phyloP scores from a whole-genome alignment of 1,140 invertebrate genomes.

The Drosophila parabipectinata region DNA sequence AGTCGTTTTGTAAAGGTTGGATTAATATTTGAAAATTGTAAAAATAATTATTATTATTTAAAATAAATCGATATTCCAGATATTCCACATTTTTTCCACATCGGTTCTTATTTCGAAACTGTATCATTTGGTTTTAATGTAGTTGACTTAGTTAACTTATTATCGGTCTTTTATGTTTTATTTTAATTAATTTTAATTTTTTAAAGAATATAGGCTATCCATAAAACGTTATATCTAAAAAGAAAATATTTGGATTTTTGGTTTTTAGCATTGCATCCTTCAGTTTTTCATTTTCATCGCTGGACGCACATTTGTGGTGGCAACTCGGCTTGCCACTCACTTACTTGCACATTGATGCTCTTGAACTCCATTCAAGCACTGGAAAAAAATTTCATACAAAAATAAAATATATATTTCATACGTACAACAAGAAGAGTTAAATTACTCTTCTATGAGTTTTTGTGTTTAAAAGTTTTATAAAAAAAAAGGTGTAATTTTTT shows the following conservation, averaged over 20 bases:
- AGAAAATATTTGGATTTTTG: not conserved
- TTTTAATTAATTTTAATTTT: not conserved
- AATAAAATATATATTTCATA: not conserved
- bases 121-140: too few relatives aligned
- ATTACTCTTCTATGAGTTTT: not conserved
- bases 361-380: constrained; percentile 23
- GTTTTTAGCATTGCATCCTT: constrained; percentile 33
- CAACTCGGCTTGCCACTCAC: constrained; percentile 27
- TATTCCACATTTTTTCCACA: too few relatives aligned
- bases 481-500: not conserved
- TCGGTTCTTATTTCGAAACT: too few relatives aligned
- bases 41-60: too few relatives aligned
- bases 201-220: not conserved
- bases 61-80: too few relatives aligned
- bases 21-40: too few relatives aligned
- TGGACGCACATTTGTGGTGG: constrained; percentile 62
- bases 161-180: too few relatives aligned
- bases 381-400: not conserved
- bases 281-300: constrained; percentile 39
- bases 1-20: too few relatives aligned
- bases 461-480: too few relatives aligned
- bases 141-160: too few relatives aligned
- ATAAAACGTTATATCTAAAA: not conserved
- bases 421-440: not conserved
- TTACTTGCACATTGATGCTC: constrained; percentile 30